Evolutionary conservation across 2,113 vertebrate species (phyloP), one percentile per base, ranked within the genome.

Genomic region (Hippopotamus amphibius): DNA sequence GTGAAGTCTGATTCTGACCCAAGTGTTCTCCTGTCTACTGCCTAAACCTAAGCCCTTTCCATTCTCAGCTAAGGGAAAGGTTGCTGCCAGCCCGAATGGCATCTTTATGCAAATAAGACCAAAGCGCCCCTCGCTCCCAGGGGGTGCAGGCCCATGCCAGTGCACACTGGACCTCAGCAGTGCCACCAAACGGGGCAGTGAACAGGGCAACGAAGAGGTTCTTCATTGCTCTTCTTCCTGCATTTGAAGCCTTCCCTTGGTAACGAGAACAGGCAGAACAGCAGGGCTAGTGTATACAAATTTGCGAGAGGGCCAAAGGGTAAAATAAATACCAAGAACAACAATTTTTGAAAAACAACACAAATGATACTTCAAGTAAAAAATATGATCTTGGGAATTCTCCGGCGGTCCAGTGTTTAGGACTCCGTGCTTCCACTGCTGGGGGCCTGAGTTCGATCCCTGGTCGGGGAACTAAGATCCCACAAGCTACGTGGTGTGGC

Each of bases 241-340:
- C 24, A 46, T 91, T 48, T 74, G 77, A 48, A 53, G 12, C 43
- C 24, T 88, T 85, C 79, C 26, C 24, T 88, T 61, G 22, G 65
- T 53, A 88, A 55, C 68, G 37, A 94, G 76, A 37, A 41, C 63
- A 79, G 48, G 50, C 15, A 79, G 74, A 96, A 88, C 28, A 76
- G 33, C 48, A 91, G n/a, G 19, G 41, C 41, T 90, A 65, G n/a
- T 43, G 33, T 93, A 41, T 84, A 53, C 30, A 41, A 85, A 77
- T 92, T 68, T 61, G 16, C 50, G 59, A 77, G 53, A 88, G 37
- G 50, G 33, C 24, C 48, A 61, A 63, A 80, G 63, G 24, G 28
- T 68, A 24, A 76, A 89, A 74, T 33, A 93, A 93, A 69, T 46
- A 85, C 19, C 65, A 90, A 65, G 89, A 90, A 71, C n/a, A 26